These are phyloP conservation scores for Oryzias woworae DNA, from an alignment of 2,113 vertebrate species.

Conservation along the genomic window DNA sequence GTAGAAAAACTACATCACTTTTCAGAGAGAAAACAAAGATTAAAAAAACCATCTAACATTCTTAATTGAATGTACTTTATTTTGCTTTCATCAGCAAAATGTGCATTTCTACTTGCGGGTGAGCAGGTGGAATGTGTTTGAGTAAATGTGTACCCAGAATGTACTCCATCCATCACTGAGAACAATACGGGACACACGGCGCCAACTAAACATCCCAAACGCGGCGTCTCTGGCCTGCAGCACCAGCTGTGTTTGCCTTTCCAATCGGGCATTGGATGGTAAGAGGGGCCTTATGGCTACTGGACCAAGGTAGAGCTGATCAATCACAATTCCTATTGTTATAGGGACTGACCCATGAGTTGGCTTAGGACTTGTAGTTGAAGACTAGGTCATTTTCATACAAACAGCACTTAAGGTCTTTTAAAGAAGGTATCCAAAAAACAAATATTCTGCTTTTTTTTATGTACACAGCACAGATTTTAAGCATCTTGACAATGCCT, in stretches of 20 bases:
- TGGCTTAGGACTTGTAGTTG: background rate
- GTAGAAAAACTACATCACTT: too few relatives aligned
- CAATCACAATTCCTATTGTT: constrained; percentile 72
- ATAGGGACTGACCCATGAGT: constrained; percentile 28
- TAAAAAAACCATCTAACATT: background rate
- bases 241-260: constrained; percentile 78
- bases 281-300: constrained; percentile 57
- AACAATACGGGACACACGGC: constrained; percentile 48
- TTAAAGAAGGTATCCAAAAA: background rate
- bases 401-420: constrained; percentile 8
- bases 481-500: constrained; percentile 4
- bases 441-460: background rate
- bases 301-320: constrained; percentile 53
- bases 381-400: constrained; percentile 11
- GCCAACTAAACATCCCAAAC: constrained; percentile 32
- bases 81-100: too few relatives aligned
- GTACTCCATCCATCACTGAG: constrained; percentile 58
- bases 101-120: constrained; percentile 19
- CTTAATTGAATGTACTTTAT: background rate
- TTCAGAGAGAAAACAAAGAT: background rate
- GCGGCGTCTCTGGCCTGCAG: constrained; percentile 36
- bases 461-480: background rate
- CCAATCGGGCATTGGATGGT: constrained; percentile 53
- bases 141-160: constrained; percentile 48
- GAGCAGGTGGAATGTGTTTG: constrained; percentile 58